A percentile compares a stretch with the other conserved stretches of the same genome.
Conservation (phyloP, 1,140 invertebrate genomes). For the Kradibia gibbosae region DNA sequence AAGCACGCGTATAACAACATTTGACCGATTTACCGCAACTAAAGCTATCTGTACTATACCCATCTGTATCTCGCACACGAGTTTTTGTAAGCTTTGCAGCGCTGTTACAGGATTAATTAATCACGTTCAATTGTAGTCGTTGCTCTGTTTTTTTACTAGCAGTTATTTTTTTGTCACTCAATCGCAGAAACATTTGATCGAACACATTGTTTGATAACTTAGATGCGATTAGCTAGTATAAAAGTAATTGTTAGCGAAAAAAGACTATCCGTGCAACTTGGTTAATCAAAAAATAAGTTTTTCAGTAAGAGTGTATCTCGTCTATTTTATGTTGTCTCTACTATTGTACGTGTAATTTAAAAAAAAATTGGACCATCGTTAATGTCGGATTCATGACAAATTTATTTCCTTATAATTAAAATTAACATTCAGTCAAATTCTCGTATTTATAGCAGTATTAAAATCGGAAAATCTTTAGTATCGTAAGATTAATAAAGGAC, state of each 20-base stretch:
- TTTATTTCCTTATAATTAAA: not conserved
- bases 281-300: no score
- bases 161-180: not conserved
- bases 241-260: no score
- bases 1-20: not conserved
- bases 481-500: not conserved
- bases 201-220: no score
- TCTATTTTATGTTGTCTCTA: no score
- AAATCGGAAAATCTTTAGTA: not conserved
- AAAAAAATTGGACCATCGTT: no score
- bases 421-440: not conserved
- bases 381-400: no score
- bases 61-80: not conserved
- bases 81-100: not conserved
- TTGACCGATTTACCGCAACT: constrained; percentile 9
- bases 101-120: constrained; percentile 11
- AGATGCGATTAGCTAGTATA: no score
- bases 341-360: no score
- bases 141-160: not conserved
- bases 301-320: no score
- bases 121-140: not conserved
- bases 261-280: no score
- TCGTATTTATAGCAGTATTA: not conserved
- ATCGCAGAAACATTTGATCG: no score
- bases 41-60: not conserved